Evolutionary conservation across 1,140 invertebrate genomes (phyloP), one percentile per base, ranked within the genome.

Genomic region (Anagrus nilaparvatae): DNA sequence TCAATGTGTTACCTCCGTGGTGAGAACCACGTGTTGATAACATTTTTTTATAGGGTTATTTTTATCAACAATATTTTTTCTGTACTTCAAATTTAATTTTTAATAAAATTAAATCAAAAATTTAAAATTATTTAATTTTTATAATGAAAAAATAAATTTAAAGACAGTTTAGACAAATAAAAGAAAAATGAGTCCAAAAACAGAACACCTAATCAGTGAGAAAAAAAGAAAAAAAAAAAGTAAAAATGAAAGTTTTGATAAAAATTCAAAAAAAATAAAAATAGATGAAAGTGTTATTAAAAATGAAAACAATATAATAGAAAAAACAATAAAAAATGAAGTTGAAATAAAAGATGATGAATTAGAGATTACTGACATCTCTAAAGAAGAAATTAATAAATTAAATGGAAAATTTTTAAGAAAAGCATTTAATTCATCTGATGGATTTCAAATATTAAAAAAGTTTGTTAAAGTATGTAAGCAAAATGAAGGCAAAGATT

Each of bases 401-500:
- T 47, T 59, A 14, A 31, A 43, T 21, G 58, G 50, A 21, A 55
- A 55, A 37, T 49, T 33, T 16, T 37, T 61, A 10, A 55, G 50
- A 36, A 41, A 40, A 21, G 32, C 41, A 24, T 51, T 58, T 0
- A 53, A 39, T n/a, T 48, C 48, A 17, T 9, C 17, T 7, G 37
- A 48, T 32, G 37, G 38, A 9, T 35, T 54, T 8, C 34, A 44
- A 6, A 19, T 12, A 1, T 30, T 61, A 27, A 43, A 19, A 20
- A 54, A 47, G 27, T 61, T 60, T 38, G 23, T 61, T 6, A 44
- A 33, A 6, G 32, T 53, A 10, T 56, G 51, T 18, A 52, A 51
- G 10, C 40, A 59, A 36, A 49, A 55, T 16, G 54, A 63, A 57
- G 49, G 69, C 49, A 54, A 47, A 14, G 73, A 79, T 54, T 70